Evolutionary conservation across 2,113 vertebrate species (phyloP), one percentile per base, ranked within the genome.

Genomic region (Scopus umbretta): DNA sequence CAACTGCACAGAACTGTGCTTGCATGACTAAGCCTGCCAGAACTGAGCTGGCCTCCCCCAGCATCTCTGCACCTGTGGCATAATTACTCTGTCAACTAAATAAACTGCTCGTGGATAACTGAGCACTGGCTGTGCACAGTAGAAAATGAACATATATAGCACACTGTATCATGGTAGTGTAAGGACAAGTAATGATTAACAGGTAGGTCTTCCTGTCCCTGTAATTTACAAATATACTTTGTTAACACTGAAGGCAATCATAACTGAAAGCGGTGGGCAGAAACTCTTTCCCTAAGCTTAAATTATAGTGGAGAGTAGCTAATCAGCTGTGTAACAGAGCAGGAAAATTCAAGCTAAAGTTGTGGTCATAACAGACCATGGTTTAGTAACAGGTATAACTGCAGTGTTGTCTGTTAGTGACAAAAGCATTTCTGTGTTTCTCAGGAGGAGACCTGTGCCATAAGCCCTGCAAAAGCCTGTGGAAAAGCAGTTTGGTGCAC

Each of bases 11-110:
- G 75, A 88, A 19, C 55, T 50, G 27, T 2, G 7, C 38, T 91
- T 78, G 80, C 75, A 67, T 86, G 47, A 89, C 68, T 87, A 92
- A 96, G 72, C 73, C 68, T 91, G 84, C 80, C 78, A 95, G 73
- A 92, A 25, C 61, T 25, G 50, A 16, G 5, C 68, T 67, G 76
- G 76, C 52, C 65, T 94, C 80, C 80, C 70, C 52, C 61, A 61
- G 73, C 0, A 2, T 16, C 73, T 86, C 81, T 65, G 80, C 78
- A 82, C 85, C 87, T 68, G 45, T 42, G 21, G 80, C 32, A 56
- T 56, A 40, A 59, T 94, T 82, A 72, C 92, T 93, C 84, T 94
- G 93, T 79, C 73, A 96, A 0, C 73, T 83, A 93, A 88, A 91
- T 71, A 80, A 91, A 91, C 68, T 68, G 43, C 27, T 84, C 2